Evolutionary conservation across 2,113 vertebrate species (phyloP).

Genomic region (Boulengerochromis microlepis): DNA sequence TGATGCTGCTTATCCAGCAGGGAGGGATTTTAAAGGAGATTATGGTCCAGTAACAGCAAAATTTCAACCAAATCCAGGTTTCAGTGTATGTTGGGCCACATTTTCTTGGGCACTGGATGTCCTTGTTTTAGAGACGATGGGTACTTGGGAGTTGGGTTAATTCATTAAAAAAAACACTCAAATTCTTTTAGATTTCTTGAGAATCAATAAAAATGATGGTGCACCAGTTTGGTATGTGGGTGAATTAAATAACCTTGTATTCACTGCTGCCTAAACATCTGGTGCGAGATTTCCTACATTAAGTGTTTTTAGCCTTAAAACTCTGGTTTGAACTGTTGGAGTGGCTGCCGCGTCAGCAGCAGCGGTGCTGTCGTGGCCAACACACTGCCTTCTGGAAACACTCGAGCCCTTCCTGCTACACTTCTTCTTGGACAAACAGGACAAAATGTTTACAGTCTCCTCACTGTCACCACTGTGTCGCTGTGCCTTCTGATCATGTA

Average conservation of each 20-base stretch:
- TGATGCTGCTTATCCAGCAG: not conserved
- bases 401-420: not conserved
- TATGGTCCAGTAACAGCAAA: not conserved
- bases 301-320: constrained; percentile 81
- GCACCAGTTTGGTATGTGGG: not conserved
- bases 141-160: not conserved
- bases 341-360: constrained; percentile 47
- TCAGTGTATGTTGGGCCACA: not conserved
- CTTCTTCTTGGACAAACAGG: not conserved
- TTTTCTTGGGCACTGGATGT: not conserved
- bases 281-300: constrained; percentile 60
- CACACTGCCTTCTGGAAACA: constrained; percentile 63
- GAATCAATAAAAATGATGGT: not conserved
- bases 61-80: constrained; percentile 9
- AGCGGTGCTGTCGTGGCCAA: constrained; percentile 36
- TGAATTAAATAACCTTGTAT: constrained; percentile 28
- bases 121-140: not conserved
- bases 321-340: constrained; percentile 63
- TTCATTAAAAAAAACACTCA: not conserved
- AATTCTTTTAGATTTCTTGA: not conserved
- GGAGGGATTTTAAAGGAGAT: not conserved
- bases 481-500: constrained; percentile 67
- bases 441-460: constrained; percentile 59
- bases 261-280: constrained; percentile 70
- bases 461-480: constrained; percentile 46